These are phyloP conservation scores for Atherinosoma microstoma DNA, from an alignment of 2,797 vertebrate species.

Conservation along the genomic window DNA sequence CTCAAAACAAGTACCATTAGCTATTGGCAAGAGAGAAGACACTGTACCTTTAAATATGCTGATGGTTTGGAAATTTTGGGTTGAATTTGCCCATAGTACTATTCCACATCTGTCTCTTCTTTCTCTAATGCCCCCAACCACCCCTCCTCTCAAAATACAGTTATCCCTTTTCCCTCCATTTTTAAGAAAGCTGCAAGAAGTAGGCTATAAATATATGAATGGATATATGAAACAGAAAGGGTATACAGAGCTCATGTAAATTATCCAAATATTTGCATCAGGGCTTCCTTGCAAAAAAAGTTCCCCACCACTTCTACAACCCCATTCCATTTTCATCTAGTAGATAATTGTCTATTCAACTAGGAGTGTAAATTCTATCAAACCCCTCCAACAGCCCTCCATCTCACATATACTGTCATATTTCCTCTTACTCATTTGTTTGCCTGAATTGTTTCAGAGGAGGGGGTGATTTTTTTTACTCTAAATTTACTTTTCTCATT, in stretches of 20 bases:
- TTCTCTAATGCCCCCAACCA: conserved; percentile 1
- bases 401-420: conserved; percentile 44
- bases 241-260: conserved; percentile 69
- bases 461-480: conserved; percentile 50
- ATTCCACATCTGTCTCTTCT: conserved; percentile 51
- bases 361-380: conserved; percentile 73
- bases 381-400: conserved; percentile 62
- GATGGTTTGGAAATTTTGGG: conserved; percentile 65
- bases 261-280: conserved; percentile 75
- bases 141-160: conserved; percentile 4
- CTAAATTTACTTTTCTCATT: conserved; percentile 46
- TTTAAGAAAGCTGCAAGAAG: conserved; percentile 56
- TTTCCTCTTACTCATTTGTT: conserved; percentile 49
- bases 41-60: conserved; percentile 61
- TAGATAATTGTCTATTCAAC: conserved; percentile 74
- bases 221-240: conserved; percentile 66
- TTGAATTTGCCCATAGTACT: conserved; percentile 58
- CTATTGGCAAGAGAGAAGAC: conserved; percentile 50
- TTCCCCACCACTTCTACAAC: conserved; percentile 55
- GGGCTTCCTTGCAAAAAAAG: conserved; percentile 51
- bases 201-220: conserved; percentile 70
- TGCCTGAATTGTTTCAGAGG: conserved; percentile 61
- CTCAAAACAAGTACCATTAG: conserved; percentile 56
- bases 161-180: conserved; percentile 32
- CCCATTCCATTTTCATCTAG: conserved; percentile 74